Base-by-base conservation (phyloP, 2,113 vertebrate species). In the Xiphophorus couchianus region DNA sequence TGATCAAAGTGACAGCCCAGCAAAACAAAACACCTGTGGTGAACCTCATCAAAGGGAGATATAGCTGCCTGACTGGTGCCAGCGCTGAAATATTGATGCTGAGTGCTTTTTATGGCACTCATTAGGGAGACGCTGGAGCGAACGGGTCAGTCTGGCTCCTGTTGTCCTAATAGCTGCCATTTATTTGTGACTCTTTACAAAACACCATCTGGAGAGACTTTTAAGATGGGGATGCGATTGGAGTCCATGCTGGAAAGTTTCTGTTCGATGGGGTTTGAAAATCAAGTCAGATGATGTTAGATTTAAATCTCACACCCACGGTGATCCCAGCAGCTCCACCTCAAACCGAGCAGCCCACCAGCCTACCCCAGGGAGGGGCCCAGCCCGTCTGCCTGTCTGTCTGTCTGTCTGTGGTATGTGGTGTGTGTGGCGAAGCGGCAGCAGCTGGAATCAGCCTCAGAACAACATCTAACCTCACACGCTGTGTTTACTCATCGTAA, bases 81-180 rank as follows among this genome's bases (percentile, higher is more conserved):
- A 76, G 65, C 13, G 4, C 68, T 93, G 82, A 91, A 92, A 93
- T 90, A 91, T 91, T 91, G 85, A 92, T 91, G 86, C 73, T 44
- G 71, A 17, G 3, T n/a, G 69, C 83, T 76, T 76, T 88, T 87
- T 87, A 83, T 84, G 80, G 76, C 54, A 15, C 81, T 91, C 91
- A 89, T 90, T 88, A 86, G 81, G 78, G 84, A 82, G 80, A 80
- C 71, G 81, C 9, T 42, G 79, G 68, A 82, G 82, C 87, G 90
- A 89, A 86, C 70, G 80, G 81, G 81, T 77, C 85, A 81, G 74
- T 86, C 77, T 81, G 76, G 67, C 72, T 83, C 76, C 73, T 71
- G 74, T 64, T 44, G 31, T 71, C 78, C 76, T 62, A 81, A 84
- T 66, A 83, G 76, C 67, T 73, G 75, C 69, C 72, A 74, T 85